Evolutionary conservation across 1,140 invertebrate species (phyloP).

Genomic region (Pseudomyrmex sp.): DNA sequence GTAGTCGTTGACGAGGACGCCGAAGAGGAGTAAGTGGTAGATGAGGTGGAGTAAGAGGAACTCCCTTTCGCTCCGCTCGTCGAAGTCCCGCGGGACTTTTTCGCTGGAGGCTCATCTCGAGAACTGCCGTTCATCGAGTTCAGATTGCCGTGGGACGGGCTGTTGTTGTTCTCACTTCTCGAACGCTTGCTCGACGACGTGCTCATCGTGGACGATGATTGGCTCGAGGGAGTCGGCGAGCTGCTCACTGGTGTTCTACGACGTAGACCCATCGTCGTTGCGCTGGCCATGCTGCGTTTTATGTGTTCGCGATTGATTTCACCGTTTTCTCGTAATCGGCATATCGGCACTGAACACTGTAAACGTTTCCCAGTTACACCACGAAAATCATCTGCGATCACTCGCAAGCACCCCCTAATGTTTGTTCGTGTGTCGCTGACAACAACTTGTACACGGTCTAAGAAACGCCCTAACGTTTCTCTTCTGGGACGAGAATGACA

Average conservation of each 20-base stretch:
- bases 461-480: slow-evolving; percentile 2
- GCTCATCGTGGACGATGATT: slow-evolving; percentile 62
- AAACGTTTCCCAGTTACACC: slow-evolving; percentile 29
- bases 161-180: slow-evolving; percentile 84
- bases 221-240: slow-evolving; percentile 71
- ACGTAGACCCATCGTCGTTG: slow-evolving; percentile 84
- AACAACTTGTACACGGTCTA: background rate
- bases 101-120: slow-evolving; percentile 79
- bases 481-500: background rate
- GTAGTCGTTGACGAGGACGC: slow-evolving; percentile 27
- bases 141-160: slow-evolving; percentile 83
- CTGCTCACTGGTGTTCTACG: slow-evolving; percentile 82
- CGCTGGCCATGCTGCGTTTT: slow-evolving; percentile 78
- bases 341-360: slow-evolving; percentile 20
- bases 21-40: slow-evolving; percentile 11
- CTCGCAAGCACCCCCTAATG: slow-evolving; percentile 25
- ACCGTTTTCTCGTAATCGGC: slow-evolving; percentile 5
- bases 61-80: slow-evolving; percentile 67
- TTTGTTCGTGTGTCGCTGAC: background rate
- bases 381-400: slow-evolving; percentile 17
- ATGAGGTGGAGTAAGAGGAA: slow-evolving; percentile 23
- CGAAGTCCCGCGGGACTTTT: slow-evolving; percentile 80
- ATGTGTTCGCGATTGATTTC: slow-evolving; percentile 2
- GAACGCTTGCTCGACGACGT: slow-evolving; percentile 81
- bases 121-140: slow-evolving; percentile 77